Conservation (phyloP, 2,113 vertebrate genomes). For the Centropus bengalensis region DNA sequence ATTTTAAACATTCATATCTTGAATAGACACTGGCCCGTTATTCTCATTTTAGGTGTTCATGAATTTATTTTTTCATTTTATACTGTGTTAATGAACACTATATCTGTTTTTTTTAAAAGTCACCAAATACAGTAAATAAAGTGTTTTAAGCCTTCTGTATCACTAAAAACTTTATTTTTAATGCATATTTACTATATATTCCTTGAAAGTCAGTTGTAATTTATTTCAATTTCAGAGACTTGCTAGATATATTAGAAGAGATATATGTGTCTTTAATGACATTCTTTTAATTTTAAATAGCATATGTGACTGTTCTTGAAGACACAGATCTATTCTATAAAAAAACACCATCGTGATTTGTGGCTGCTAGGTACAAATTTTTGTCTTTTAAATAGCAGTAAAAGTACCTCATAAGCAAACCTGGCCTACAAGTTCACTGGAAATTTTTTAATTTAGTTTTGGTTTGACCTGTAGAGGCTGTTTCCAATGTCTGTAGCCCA, state of each 20-base stretch:
- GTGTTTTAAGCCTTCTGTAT: background rate
- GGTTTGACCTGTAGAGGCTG: conserved; percentile 31
- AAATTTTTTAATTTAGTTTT: conserved; percentile 46
- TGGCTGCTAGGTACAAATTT: background rate
- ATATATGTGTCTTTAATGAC: background rate
- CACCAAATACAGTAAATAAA: background rate
- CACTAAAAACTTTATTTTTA: background rate
- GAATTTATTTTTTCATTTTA: background rate
- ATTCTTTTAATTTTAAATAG: background rate
- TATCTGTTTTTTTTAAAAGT: background rate
- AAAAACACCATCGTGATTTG: background rate
- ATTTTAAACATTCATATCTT: background rate
- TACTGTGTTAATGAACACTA: background rate
- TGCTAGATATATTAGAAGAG: background rate
- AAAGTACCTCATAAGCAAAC: background rate
- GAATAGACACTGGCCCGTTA: background rate
- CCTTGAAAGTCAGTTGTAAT: background rate
- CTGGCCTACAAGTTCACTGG: background rate
- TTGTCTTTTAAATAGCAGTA: background rate
- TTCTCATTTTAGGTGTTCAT: background rate
- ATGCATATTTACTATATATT: background rate
- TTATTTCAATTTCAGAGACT: background rate
- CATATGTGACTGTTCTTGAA: background rate
- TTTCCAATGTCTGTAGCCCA: conserved; percentile 45
- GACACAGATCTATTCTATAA: background rate